Percentiles rank a stretch among this genome's conserved stretches.
Evolutionary conservation across 1,140 invertebrate species (phyloP).

Genomic region (Drosophila subpulchrella): DNA sequence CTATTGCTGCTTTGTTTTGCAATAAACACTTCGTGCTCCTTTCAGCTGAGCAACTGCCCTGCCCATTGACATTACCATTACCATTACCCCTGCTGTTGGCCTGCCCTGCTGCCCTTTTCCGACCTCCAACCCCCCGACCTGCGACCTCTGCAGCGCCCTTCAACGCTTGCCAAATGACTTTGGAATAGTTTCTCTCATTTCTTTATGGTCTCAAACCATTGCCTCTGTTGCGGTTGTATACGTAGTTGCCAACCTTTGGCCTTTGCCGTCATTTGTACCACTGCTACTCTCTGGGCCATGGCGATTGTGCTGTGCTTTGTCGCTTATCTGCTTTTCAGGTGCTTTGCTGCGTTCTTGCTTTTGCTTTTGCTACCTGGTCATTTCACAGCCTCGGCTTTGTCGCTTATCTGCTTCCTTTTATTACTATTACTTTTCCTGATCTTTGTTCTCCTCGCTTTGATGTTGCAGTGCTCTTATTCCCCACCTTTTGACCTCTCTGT

Average conservation of each 20-base stretch:
- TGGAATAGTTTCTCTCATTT: conserved; percentile 46
- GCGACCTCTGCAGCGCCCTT: conserved; percentile 6
- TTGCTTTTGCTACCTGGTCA: conserved; percentile 18
- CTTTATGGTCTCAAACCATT: conserved; percentile 25
- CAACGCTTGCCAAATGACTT: conserved; percentile 45
- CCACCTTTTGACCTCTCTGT: neutral
- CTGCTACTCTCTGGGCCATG: conserved; percentile 20
- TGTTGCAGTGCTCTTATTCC: conserved; percentile 1
- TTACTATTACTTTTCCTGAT: conserved; percentile 20
- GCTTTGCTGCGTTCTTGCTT: conserved; percentile 17
- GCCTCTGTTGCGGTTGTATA: conserved; percentile 2
- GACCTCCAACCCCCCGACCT: neutral
- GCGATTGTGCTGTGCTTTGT: conserved; percentile 29
- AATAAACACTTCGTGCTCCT: conserved; percentile 42
- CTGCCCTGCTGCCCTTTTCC: no score
- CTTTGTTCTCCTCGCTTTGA: conserved; percentile 13
- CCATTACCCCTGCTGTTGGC: neutral
- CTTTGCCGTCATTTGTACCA: conserved; percentile 38
- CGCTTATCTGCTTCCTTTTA: conserved; percentile 19
- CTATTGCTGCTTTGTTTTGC: conserved; percentile 35
- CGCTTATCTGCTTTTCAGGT: conserved; percentile 40
- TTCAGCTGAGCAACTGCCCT: conserved; percentile 25
- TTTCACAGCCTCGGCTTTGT: conserved; percentile 8
- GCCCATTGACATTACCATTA: conserved; percentile 43
- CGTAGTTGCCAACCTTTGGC: conserved; percentile 16